Conservation (phyloP, 2,888 invertebrate species). For the Apodemia duryi region DNA sequence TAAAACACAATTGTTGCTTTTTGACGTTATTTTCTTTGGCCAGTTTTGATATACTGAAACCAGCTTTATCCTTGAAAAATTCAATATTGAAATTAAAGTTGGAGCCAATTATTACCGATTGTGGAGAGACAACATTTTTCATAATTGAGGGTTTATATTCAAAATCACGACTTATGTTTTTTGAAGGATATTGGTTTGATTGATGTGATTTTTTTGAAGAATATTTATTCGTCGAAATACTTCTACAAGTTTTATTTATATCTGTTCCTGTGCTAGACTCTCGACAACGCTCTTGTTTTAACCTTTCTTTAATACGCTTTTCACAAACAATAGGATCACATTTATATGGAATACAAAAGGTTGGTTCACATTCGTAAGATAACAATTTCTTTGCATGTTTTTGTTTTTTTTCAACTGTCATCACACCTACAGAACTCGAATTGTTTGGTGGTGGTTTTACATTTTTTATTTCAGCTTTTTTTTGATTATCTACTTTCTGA, state of each 20-base stretch:
- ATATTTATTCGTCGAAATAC: constrained; percentile 27
- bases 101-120: constrained; percentile 38
- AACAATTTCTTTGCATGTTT: constrained; percentile 23
- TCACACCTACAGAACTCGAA: constrained; percentile 23
- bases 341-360: constrained; percentile 40
- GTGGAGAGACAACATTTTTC: constrained; percentile 18
- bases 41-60: neutral
- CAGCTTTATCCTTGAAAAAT: constrained; percentile 35
- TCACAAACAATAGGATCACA: constrained; percentile 42
- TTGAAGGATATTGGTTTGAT: constrained; percentile 18
- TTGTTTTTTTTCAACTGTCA: constrained; percentile 25
- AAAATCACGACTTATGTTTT: neutral
- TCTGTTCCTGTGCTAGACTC: constrained; percentile 26
- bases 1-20: neutral
- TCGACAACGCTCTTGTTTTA: constrained; percentile 27
- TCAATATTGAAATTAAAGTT: constrained; percentile 42
- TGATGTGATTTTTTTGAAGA: constrained; percentile 27
- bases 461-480: constrained; percentile 18
- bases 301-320: constrained; percentile 38
- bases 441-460: constrained; percentile 18
- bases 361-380: constrained; percentile 44
- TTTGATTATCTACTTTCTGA: constrained; percentile 28
- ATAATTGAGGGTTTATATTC: neutral
- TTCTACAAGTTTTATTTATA: constrained; percentile 29
- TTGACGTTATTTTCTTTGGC: neutral